phyloP scores from a whole-genome alignment of 2,797 vertebrate species.

The Cuculus canorus region DNA sequence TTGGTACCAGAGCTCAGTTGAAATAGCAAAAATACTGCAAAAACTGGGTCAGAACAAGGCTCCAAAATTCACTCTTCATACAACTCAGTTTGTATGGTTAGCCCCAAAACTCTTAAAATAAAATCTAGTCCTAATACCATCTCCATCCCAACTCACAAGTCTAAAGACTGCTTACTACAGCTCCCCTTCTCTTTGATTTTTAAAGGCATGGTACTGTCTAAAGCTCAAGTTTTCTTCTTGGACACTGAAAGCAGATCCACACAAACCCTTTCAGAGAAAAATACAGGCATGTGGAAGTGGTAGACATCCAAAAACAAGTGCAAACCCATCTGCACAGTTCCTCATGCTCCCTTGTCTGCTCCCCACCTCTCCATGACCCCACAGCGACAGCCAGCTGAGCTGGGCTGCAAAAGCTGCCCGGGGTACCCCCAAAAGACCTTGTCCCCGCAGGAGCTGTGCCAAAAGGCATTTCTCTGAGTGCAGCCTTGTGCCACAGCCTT shows the following conservation, averaged over 20 bases:
- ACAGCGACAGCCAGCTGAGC: neutral
- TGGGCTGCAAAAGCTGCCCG: neutral
- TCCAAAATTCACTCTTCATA: neutral
- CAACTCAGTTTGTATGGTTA: neutral
- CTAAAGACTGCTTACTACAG: neutral
- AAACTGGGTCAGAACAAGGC: neutral
- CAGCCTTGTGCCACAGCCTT: neutral
- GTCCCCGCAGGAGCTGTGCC: neutral
- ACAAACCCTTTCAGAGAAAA: neutral
- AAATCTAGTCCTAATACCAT: neutral
- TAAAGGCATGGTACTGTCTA: neutral
- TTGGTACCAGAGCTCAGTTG: neutral
- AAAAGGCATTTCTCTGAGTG: neutral
- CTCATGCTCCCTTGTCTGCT: fast-evolving
- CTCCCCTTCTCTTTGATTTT: neutral
- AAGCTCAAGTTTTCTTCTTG: neutral
- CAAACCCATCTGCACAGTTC: neutral
- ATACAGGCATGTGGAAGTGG: neutral
- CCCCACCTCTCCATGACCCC: neutral
- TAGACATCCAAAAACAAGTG: neutral
- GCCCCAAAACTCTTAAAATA: neutral
- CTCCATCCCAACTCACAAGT: neutral
- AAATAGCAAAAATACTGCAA: neutral
- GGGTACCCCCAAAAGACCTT: neutral
- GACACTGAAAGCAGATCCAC: neutral